A percentile compares a stretch with the other conserved stretches of the same genome.
Evolutionary conservation across 2,888 invertebrate genomes (phyloP).

Genomic region (Patella caerulea): DNA sequence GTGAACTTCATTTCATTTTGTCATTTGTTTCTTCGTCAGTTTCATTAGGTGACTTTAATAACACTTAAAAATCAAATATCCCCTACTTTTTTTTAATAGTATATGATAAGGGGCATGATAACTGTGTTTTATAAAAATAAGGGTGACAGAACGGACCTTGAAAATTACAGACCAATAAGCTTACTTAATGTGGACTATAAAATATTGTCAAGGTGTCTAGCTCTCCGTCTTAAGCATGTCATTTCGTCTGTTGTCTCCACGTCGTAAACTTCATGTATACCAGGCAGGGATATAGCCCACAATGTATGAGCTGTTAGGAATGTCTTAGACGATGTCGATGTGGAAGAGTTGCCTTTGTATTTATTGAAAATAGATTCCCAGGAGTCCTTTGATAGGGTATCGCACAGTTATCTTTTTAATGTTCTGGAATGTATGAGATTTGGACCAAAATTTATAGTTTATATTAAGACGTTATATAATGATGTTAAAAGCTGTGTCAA

Average conservation of each 20-base stretch:
- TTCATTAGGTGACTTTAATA: no score
- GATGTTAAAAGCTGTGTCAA: constrained; percentile 38
- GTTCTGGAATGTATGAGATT: no score
- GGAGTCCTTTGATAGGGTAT: no score
- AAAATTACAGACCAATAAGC: constrained; percentile 45
- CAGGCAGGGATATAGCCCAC: constrained; percentile 43
- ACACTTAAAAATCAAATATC: no score
- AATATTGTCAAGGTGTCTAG: constrained; percentile 40
- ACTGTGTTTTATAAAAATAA: constrained; percentile 40
- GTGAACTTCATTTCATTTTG: no score
- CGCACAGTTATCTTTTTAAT: no score
- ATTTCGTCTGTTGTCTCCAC: constrained; percentile 33
- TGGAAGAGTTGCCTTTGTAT: constrained; percentile 33
- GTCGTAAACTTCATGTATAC: constrained; percentile 44
- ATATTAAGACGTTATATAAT: constrained; percentile 44
- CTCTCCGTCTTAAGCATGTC: constrained; percentile 35
- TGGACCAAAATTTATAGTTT: constrained; percentile 35
- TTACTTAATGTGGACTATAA: constrained; percentile 43
- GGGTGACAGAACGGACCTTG: constrained; percentile 28
- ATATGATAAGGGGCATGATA: constrained; percentile 27
- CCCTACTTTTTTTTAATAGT: no score
- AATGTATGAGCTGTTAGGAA: constrained; percentile 41
- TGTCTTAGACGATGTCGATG: constrained; percentile 41
- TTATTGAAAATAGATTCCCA: constrained; percentile 46
- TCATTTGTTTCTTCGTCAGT: no score